Percentiles rank a stretch among this genome's conserved stretches.
Conservation (phyloP, 2,888 invertebrate genomes). For the Nemapogon koenigi region DNA sequence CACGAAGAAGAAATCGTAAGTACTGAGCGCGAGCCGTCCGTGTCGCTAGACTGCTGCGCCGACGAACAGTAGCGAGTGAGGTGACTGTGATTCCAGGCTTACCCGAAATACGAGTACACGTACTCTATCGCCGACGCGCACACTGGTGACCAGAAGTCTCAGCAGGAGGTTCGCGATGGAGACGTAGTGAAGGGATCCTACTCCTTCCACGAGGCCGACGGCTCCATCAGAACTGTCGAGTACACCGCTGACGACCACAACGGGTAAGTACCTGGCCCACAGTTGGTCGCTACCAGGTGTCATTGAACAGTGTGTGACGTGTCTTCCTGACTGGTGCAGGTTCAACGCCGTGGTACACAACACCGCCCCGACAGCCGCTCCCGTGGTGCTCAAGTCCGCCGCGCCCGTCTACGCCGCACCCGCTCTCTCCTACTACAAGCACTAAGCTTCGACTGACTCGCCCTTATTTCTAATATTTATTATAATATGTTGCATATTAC, state of each 20-base stretch:
- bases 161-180: conserved; percentile 59
- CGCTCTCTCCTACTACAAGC: conserved; percentile 27
- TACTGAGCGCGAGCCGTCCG: not conserved
- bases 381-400: conserved; percentile 22
- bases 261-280: conserved; percentile 22
- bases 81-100: conserved; percentile 27
- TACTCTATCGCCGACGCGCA: conserved; percentile 64
- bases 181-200: conserved; percentile 62
- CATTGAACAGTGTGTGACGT: too few species aligned
- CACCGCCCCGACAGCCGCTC: conserved; percentile 32
- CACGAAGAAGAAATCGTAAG: conserved; percentile 27
- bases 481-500: conserved; percentile 13
- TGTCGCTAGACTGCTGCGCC: not conserved
- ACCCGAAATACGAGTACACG: conserved; percentile 56
- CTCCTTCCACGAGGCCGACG: conserved; percentile 61
- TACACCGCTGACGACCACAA: conserved; percentile 61
- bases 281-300: not conserved
- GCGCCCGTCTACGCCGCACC: conserved; percentile 24
- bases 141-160: conserved; percentile 64
- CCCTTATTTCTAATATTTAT: conserved; percentile 8
- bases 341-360: conserved; percentile 47
- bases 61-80: too few species aligned
- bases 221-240: conserved; percentile 60
- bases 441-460: conserved; percentile 16
- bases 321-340: too few species aligned